Evolutionary conservation across 1,140 invertebrate genomes (phyloP).

Genomic region (Bicyclus anynana): DNA sequence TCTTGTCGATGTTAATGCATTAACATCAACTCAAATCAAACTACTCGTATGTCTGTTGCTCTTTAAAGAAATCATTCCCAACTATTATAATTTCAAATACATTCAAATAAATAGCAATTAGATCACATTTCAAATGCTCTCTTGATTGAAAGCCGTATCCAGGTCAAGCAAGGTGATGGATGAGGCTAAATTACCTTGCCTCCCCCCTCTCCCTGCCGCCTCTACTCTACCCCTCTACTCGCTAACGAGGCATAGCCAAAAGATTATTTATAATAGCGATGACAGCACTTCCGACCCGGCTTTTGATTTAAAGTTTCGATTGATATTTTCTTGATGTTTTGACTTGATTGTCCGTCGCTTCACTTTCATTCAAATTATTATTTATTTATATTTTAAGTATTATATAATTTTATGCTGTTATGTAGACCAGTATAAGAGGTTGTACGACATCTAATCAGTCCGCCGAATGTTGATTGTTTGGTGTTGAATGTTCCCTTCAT

Average conservation of each 20-base stretch:
- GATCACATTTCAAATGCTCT: slow-evolving; percentile 28
- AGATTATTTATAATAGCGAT: slow-evolving; percentile 67
- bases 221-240: slow-evolving; percentile 20
- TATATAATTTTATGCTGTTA: too few relatives aligned
- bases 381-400: too few relatives aligned
- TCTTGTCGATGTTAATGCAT: too few relatives aligned
- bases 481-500: too few relatives aligned
- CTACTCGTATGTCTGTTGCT: too few relatives aligned
- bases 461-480: too few relatives aligned
- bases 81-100: not conserved
- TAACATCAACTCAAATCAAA: not conserved
- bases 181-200: slow-evolving; percentile 58
- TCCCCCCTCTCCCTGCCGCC: slow-evolving; percentile 22
- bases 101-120: slow-evolving; percentile 27
- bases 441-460: too few relatives aligned
- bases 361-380: too few relatives aligned
- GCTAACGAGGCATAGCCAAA: slow-evolving; percentile 56
- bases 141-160: slow-evolving; percentile 59
- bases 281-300: slow-evolving; percentile 63
- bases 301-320: slow-evolving; percentile 29
- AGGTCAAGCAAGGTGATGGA: slow-evolving; percentile 63
- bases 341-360: not conserved
- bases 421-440: too few relatives aligned
- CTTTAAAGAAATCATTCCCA: not conserved
- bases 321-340: slow-evolving; percentile 17